phyloP scores from a whole-genome alignment of 1,140 invertebrate species.

The Drosophila subpulchrella region DNA sequence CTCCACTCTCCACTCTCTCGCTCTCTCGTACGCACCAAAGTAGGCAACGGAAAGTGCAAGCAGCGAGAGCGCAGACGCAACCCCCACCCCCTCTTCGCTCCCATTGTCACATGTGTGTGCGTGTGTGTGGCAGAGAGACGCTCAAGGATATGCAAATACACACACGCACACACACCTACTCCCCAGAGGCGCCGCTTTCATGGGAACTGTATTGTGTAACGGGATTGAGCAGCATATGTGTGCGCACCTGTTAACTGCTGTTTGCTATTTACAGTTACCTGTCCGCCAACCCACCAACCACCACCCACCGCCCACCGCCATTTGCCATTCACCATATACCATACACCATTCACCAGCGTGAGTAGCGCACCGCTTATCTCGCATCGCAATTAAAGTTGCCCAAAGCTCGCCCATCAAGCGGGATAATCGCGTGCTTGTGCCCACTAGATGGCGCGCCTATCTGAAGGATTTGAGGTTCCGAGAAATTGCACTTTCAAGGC shows the following conservation, averaged over 20 bases:
- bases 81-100: slow-evolving; percentile 34
- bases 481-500: not conserved
- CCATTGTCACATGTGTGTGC: slow-evolving; percentile 7
- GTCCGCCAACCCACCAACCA: not conserved
- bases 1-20: slow-evolving; percentile 12
- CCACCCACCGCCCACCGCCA: not conserved
- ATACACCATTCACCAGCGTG: not conserved
- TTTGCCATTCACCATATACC: not conserved
- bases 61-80: slow-evolving; percentile 63
- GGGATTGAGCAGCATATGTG: slow-evolving; percentile 55
- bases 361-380: slow-evolving; percentile 6
- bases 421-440: slow-evolving; percentile 27
- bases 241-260: slow-evolving; percentile 68
- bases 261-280: slow-evolving; percentile 16
- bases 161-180: slow-evolving; percentile 3
- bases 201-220: slow-evolving; percentile 63
- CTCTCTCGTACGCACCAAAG: slow-evolving; percentile 47
- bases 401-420: slow-evolving; percentile 28
- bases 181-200: slow-evolving; percentile 44
- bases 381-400: slow-evolving; percentile 16
- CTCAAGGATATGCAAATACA: slow-evolving; percentile 58
- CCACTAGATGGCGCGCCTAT: slow-evolving; percentile 46
- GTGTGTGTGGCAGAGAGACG: slow-evolving; percentile 1
- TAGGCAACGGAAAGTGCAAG: slow-evolving; percentile 70
- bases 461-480: not conserved